Evolutionary conservation across 2,797 vertebrate species (phyloP).

Genomic region (Botia almorhae): DNA sequence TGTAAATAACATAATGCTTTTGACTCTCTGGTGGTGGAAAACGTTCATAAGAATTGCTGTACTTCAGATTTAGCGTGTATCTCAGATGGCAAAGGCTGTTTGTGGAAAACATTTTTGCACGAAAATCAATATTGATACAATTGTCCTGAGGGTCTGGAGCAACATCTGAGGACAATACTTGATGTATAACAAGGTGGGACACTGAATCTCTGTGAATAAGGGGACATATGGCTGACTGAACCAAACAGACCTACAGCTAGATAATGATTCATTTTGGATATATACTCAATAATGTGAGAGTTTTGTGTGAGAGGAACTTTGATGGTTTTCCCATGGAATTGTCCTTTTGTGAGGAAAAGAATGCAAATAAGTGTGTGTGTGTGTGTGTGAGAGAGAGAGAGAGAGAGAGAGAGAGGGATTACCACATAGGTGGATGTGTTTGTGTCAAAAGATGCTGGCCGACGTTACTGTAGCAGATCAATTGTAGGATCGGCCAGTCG

Average conservation of each 20-base stretch:
- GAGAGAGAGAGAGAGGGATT: background rate
- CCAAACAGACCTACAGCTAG: slow-evolving; percentile 62
- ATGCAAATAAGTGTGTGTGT: background rate
- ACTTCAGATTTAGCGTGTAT: background rate
- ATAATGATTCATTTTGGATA: slow-evolving; percentile 62
- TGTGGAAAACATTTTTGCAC: background rate
- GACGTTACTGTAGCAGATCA: background rate
- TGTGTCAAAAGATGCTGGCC: background rate
- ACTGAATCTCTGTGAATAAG: slow-evolving; percentile 10
- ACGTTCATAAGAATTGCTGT: background rate
- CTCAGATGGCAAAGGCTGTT: background rate
- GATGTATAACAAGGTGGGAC: background rate
- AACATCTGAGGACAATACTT: background rate
- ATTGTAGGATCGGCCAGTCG: background rate
- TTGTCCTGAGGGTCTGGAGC: background rate
- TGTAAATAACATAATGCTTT: background rate
- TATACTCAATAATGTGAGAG: slow-evolving; percentile 15
- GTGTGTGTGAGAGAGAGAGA: background rate
- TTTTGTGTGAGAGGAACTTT: slow-evolving; percentile 11
- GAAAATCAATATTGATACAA: background rate
- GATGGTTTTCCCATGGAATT: background rate
- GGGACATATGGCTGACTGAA: slow-evolving; percentile 13
- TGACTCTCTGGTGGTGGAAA: background rate
- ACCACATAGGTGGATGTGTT: background rate
- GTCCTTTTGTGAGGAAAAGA: background rate